Evolutionary conservation across 1,140 invertebrate species (phyloP), one percentile per base, ranked within the genome.

Genomic region (Amyelois transitella): DNA sequence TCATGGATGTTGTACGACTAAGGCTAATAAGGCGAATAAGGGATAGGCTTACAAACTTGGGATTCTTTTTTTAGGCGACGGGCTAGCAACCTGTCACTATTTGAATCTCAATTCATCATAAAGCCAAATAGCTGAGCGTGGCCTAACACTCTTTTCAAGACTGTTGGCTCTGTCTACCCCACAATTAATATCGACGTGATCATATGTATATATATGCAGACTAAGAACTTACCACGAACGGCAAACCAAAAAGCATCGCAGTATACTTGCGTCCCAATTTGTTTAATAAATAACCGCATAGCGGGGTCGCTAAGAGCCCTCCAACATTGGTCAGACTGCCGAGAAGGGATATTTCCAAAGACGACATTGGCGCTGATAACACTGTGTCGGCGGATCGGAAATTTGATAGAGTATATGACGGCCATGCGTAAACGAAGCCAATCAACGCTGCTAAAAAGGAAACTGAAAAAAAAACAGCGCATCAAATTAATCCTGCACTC

Each of bases 401-500:
- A 22, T 68, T 75, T 6, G 60, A 66, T 10, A 76, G 48, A 2
- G 74, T 81, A 49, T 77, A 81, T 0, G 82, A 83, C 0, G 82
- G 82, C 82, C 82, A 86, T 0, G 79, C 75, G 51, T 72, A 86
- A 6, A 82, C 57, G 28, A 82, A 75, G 0, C 80, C 80, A 7
- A 73, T 81, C 0, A 79, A 54, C 0, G 53, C 50, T 6, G 66
- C 63, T 6, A 83, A 55, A 21, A 68, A 75, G 0, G 70, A 68
- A 43, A 86, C 82, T 86, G 73, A 8, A 73, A 76, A 51, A 6
- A 8, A 32, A 10, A n/a, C n/a, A n/a, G n/a, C n/a, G n/a, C n/a
- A n/a, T n/a, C n/a, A n/a, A n/a, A n/a, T n/a, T n/a, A n/a, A n/a
- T n/a, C n/a, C n/a, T n/a, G n/a, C n/a, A n/a, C n/a, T n/a, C n/a